Conservation (phyloP, 1,140 invertebrate species). For the Eurosta solidaginis region DNA sequence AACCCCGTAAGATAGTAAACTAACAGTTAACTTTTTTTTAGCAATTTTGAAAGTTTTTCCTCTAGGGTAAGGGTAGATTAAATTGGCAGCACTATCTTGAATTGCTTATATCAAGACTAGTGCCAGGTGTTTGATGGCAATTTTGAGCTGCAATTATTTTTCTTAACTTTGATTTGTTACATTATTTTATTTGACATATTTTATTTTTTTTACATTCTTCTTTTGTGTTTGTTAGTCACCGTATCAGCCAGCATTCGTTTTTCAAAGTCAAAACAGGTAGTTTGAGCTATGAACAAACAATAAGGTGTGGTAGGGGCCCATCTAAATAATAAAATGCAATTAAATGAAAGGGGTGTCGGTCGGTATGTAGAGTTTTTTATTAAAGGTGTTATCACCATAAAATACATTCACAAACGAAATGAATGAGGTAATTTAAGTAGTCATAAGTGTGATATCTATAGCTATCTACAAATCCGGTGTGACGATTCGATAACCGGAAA, state of each 20-base stretch:
- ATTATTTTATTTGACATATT: not conserved
- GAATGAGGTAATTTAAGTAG: no score
- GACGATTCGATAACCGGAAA: no score
- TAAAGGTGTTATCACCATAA: not conserved
- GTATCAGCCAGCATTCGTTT: not conserved
- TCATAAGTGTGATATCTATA: no score
- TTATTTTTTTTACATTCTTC: not conserved
- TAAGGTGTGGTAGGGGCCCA: not conserved
- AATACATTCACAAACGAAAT: not conserved
- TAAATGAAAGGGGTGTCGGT: conserved; percentile 9
- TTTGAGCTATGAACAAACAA: not conserved
- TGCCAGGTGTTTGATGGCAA: conserved; percentile 13
- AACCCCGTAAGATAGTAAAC: no score
- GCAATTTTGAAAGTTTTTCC: no score
- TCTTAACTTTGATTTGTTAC: not conserved
- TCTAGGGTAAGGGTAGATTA: no score
- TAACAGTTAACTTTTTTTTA: no score
- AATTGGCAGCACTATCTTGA: not conserved
- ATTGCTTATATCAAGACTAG: not conserved
- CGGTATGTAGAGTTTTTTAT: not conserved
- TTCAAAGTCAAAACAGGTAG: not conserved
- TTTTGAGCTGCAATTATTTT: not conserved
- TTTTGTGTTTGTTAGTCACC: not conserved
- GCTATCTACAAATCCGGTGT: no score
- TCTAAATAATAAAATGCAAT: not conserved